Evolutionary conservation across 2,113 vertebrate genomes (phyloP), one percentile per base, ranked within the genome.

Genomic region (Ancistrus triradiatus): DNA sequence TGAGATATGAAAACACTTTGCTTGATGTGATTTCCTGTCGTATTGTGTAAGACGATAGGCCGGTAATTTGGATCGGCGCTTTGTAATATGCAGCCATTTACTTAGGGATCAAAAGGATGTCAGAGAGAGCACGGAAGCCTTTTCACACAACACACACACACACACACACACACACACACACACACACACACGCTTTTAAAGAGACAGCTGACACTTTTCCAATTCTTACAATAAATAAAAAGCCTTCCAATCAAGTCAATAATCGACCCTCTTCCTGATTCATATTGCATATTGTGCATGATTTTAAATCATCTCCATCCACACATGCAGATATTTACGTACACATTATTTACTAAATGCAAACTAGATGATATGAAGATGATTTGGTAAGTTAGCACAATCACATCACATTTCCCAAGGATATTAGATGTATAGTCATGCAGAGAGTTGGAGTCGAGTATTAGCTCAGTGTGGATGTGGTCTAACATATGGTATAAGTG

Each of bases 11-110:
- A 25, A 59, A 59, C 58, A 63, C 51, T 61, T 59, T 21, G 28
- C 27, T 40, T 59, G 66, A 57, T 63, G 73, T 81, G 78, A 84
- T 80, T 80, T 83, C 76, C 78, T 79, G 81, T 78, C 68, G 81
- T 59, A 80, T 83, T 83, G 80, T 83, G 80, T 79, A 73, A 75
- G 66, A 49, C 53, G 70, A 77, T 71, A 68, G 61, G 60, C 67
- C 62, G 42, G 47, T 43, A 75, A 73, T 75, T 70, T 71, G 46
- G 57, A 59, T 63, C 60, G 64, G 51, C 62, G 72, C 67, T 69
- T 68, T 59, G 58, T 56, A 69, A 70, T 67, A 69, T 68, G 56
- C 55, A 70, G 57, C 28, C 47, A 64, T 74, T 68, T 74, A 48
- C 35, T 55, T 66, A 58, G 65, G 65, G 55, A 70, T 66, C 55